Percentiles rank a stretch among this genome's conserved stretches.
phyloP scores from a whole-genome alignment of 2,113 vertebrate genomes.

The Podocnemis expansa region DNA sequence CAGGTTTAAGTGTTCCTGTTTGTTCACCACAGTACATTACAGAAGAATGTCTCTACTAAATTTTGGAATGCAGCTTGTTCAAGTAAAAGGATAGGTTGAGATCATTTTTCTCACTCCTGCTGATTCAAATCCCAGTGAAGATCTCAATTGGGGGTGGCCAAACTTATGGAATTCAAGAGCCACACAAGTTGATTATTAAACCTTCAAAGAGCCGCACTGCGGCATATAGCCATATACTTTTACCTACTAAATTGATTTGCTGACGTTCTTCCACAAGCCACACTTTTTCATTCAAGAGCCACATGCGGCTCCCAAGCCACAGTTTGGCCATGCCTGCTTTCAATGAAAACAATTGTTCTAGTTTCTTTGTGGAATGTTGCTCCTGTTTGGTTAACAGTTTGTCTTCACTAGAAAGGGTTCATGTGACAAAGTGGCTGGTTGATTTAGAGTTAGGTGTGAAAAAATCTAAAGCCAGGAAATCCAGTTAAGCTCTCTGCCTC shows the following conservation, averaged over 20 bases:
- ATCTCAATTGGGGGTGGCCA: too few relatives aligned
- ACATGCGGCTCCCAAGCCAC: too few relatives aligned
- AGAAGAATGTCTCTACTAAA: neutral
- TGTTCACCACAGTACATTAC: neutral
- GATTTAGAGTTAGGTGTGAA: constrained; percentile 9
- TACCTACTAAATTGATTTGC: too few relatives aligned
- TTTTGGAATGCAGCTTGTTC: neutral
- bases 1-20: neutral
- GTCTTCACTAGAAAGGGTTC: constrained; percentile 30
- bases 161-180: too few relatives aligned
- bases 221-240: too few relatives aligned
- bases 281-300: too few relatives aligned
- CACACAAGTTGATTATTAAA: too few relatives aligned
- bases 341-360: constrained; percentile 34
- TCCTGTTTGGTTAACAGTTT: neutral
- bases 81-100: too few relatives aligned
- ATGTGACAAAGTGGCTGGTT: constrained; percentile 22
- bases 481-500: neutral
- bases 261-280: too few relatives aligned
- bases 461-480: constrained; percentile 8
- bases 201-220: too few relatives aligned
- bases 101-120: neutral
- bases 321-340: too few relatives aligned
- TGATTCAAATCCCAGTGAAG: constrained; percentile 3
- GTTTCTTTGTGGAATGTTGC: neutral